phyloP scores from a whole-genome alignment of 2,888 invertebrate species.

The Sinhomidia bicolor region DNA sequence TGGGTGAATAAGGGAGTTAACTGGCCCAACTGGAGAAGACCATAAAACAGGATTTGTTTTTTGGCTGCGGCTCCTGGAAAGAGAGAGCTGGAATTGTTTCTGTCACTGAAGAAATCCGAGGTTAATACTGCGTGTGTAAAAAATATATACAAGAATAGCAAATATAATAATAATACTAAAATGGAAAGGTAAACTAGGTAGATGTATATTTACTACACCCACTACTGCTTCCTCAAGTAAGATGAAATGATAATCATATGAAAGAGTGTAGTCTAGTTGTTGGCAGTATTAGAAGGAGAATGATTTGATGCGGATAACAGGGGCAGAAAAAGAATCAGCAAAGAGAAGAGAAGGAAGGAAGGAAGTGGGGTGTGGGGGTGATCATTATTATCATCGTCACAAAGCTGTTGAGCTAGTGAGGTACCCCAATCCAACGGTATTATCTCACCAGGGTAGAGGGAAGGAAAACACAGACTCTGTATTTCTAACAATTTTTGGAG shows the following conservation, averaged over 20 bases:
- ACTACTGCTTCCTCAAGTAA: constrained; percentile 11
- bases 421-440: constrained; percentile 1
- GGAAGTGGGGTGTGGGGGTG: constrained; percentile 70
- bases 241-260: constrained; percentile 34
- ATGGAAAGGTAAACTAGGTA: no score
- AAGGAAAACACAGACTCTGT: not conserved
- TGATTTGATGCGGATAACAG: no score
- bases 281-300: not conserved
- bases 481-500: not conserved
- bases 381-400: constrained; percentile 11
- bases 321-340: constrained; percentile 9
- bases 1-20: constrained; percentile 39
- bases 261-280: constrained; percentile 62
- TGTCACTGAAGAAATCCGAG: not conserved
- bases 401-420: constrained; percentile 59
- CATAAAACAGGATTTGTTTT: constrained; percentile 70
- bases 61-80: constrained; percentile 62
- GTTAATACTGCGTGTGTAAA: not conserved
- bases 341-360: constrained; percentile 52
- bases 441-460: not conserved
- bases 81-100: constrained; percentile 34
- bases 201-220: no score
- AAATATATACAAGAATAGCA: not conserved
- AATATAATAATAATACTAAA: no score
- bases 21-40: constrained; percentile 25